These are phyloP conservation scores for Rotaria sp. DNA, from an alignment of 2,888 invertebrate genomes.

Conservation along the genomic window DNA sequence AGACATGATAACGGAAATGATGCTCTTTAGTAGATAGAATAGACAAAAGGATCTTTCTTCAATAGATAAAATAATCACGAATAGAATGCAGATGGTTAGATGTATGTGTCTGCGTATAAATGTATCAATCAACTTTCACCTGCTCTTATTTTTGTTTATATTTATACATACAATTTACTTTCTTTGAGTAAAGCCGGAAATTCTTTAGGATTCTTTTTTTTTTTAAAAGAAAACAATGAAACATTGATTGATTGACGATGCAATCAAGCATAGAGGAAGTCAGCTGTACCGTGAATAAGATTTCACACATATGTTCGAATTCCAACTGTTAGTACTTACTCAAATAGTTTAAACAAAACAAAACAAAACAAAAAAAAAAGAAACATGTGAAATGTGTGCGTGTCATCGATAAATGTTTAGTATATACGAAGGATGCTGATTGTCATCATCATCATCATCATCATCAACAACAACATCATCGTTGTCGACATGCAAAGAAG, in stretches of 20 bases:
- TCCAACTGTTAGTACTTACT: not conserved
- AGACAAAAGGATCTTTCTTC: not conserved
- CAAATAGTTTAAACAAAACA: not conserved
- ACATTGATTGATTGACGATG: not conserved
- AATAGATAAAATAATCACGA: not conserved
- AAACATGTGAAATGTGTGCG: not conserved
- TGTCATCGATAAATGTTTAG: constrained; percentile 6
- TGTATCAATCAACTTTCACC: not conserved
- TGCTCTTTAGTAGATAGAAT: not conserved
- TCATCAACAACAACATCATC: not conserved
- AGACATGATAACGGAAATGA: constrained; percentile 4
- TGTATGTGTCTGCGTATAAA: not conserved
- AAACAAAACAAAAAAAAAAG: no score
- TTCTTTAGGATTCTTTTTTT: not conserved
- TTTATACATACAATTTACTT: not conserved
- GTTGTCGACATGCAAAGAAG: not conserved
- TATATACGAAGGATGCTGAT: not conserved
- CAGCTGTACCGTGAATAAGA: not conserved
- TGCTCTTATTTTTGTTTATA: not conserved
- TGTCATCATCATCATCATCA: not conserved
- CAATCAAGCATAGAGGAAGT: not conserved
- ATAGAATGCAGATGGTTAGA: not conserved
- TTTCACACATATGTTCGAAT: not conserved
- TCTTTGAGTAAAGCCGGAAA: not conserved
- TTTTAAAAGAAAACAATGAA: not conserved